Evolutionary conservation across 2,113 vertebrate genomes (phyloP).

Genomic region (Megaleporinus macrocephalus): DNA sequence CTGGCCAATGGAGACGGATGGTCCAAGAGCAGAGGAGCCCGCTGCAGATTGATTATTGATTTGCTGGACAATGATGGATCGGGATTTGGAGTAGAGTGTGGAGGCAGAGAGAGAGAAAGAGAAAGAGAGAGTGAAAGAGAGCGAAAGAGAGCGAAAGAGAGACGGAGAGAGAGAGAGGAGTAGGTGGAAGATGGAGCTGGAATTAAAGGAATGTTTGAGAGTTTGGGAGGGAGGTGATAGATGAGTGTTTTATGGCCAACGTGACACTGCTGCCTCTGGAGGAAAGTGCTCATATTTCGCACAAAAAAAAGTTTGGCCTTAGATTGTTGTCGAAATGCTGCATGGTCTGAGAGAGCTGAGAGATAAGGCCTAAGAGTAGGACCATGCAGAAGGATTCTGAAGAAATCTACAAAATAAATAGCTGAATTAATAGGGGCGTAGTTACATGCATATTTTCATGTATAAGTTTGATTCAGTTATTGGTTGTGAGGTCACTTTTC

Average conservation of each 20-base stretch:
- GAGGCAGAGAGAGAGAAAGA: conserved; percentile 43
- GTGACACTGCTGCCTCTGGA: conserved; percentile 61
- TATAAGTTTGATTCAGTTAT: too few species aligned
- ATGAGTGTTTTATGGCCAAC: conserved; percentile 24
- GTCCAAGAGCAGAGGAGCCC: conserved; percentile 63
- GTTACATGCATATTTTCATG: too few species aligned
- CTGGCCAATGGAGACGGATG: conserved; percentile 81
- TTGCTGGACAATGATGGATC: conserved; percentile 82
- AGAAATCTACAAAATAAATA: background rate
- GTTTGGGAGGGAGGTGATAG: background rate
- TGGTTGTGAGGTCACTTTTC: too few species aligned
- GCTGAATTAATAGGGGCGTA: too few species aligned
- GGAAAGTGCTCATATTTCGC: conserved; percentile 67
- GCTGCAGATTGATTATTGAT: conserved; percentile 86
- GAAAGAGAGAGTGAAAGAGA: conserved; percentile 36
- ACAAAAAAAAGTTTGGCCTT: conserved; percentile 22
- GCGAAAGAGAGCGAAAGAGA: conserved; percentile 28
- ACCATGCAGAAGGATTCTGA: background rate
- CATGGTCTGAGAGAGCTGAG: background rate
- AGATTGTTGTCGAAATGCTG: conserved; percentile 20
- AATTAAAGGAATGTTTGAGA: conserved; percentile 54
- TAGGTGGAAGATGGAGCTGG: conserved; percentile 54
- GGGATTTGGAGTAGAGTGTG: conserved; percentile 66
- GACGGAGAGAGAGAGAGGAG: conserved; percentile 40
- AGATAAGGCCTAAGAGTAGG: background rate